A percentile compares a stretch with the other conserved stretches of the same genome.
phyloP scores from a whole-genome alignment of 2,797 vertebrate genomes.

The Clarias fuscus region DNA sequence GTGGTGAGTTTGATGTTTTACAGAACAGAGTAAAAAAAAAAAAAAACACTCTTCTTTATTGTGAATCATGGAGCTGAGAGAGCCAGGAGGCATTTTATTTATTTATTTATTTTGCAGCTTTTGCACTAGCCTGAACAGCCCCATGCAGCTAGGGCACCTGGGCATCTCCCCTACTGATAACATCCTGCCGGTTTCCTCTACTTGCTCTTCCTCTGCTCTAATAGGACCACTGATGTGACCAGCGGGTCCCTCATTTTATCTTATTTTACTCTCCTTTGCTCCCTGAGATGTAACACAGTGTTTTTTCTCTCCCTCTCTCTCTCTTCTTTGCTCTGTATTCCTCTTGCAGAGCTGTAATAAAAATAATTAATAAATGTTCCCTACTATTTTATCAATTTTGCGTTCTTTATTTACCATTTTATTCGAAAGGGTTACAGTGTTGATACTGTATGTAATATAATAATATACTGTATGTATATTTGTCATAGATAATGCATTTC shows the following conservation, averaged over 20 bases:
- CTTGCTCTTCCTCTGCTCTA: constrained; percentile 3
- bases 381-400: background rate
- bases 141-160: constrained; percentile 35
- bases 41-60: constrained; percentile 8
- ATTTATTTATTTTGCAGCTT: background rate
- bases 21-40: constrained; percentile 20
- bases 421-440: background rate
- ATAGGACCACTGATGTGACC: constrained; percentile 16
- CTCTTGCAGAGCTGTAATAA: background rate
- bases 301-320: background rate
- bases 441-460: background rate
- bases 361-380: background rate
- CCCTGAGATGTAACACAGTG: background rate
- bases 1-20: constrained; percentile 37
- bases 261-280: background rate
- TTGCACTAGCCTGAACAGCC: constrained; percentile 27
- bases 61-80: constrained; percentile 20
- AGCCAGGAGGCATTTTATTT: constrained; percentile 41
- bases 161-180: constrained; percentile 28
- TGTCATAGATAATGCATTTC: background rate
- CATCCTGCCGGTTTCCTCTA: constrained; percentile 27
- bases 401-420: background rate
- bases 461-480: no score
- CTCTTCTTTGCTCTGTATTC: background rate
- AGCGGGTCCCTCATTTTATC: background rate